Evolutionary conservation across 2,113 vertebrate genomes (phyloP).

Genomic region (Spilogale gracilis): DNA sequence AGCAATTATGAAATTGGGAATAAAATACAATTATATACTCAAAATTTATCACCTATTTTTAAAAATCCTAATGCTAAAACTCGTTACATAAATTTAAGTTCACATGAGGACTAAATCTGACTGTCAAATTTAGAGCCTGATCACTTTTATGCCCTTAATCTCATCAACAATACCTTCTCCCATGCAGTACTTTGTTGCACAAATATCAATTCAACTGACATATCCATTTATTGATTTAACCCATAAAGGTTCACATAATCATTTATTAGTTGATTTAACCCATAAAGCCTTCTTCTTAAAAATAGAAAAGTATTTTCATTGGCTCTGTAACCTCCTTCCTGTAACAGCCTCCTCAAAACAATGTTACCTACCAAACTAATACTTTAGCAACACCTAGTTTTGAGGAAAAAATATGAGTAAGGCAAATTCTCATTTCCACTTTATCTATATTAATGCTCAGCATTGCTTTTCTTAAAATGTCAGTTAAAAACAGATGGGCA

Average conservation of each 20-base stretch:
- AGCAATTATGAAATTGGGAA: slow-evolving; percentile 1
- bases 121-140: slow-evolving; percentile 17
- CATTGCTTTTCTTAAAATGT: slow-evolving; percentile 12
- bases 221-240: slow-evolving; percentile 58
- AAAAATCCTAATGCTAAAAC: not conserved
- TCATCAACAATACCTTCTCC: not conserved
- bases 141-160: not conserved
- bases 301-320: slow-evolving; percentile 68
- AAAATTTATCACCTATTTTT: slow-evolving; percentile 26
- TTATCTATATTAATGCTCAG: slow-evolving; percentile 50
- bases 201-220: slow-evolving; percentile 55
- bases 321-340: slow-evolving; percentile 50
- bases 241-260: not conserved
- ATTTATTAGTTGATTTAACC: slow-evolving; percentile 61
- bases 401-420: slow-evolving; percentile 52
- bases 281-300: slow-evolving; percentile 48
- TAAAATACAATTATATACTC: slow-evolving; percentile 18
- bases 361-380: slow-evolving; percentile 61
- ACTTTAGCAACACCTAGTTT: slow-evolving; percentile 37
- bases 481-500: slow-evolving; percentile 60
- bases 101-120: slow-evolving; percentile 2
- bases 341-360: slow-evolving; percentile 49
- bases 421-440: slow-evolving; percentile 56
- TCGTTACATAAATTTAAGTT: slow-evolving; percentile 42
- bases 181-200: not conserved